Base-by-base conservation (phyloP, 2,113 vertebrate species). In the Nothocercus julius region DNA sequence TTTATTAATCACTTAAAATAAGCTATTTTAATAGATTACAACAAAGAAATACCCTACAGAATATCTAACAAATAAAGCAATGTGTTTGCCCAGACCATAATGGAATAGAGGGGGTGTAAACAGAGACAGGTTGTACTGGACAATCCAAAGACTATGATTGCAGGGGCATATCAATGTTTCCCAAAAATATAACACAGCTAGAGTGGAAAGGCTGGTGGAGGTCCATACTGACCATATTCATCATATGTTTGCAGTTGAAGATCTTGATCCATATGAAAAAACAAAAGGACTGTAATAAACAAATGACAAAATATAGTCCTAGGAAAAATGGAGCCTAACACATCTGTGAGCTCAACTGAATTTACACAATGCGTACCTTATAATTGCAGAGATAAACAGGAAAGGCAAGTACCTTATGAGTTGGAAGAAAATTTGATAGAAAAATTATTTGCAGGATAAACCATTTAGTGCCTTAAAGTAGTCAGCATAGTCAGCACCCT, bases 321-420 rank as follows among this genome's bases (percentile, higher is more conserved):
- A 69, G 93, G 51, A 69, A 90, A 95, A 92, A 72, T 28, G 38
- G 63, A 93, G 61, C 83, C 34, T 14, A 87, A 53, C 42, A 78
- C 78, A 69, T 34, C 67, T 76, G 17, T 62, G 18, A 93, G 38
- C 21, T 89, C 36, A 90, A 92, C 83, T 69, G 17, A 56, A 85
- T 80, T 95, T 86, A 49, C 40, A 47, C 38, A 61, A 19, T 22
- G 28, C 42, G 63, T 11, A 4, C 0, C 7, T 83, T 63, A 2
- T 3, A 78, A 53, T 5, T 68, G 51, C 24, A 68, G 61, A 16
- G 3, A 42, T 19, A 63, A 38, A 47, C 47, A 61, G 40, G 20
- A 91, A 74, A 47, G 34, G 11, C 32, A 82, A 67, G 22, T 11
- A 54, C n/a, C 69, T 72, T 49, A 38, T n/a, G 22, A 87, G 34